Evolutionary conservation across 2,113 vertebrate genomes (phyloP).

Genomic region (Gymnocephalus cernua): DNA sequence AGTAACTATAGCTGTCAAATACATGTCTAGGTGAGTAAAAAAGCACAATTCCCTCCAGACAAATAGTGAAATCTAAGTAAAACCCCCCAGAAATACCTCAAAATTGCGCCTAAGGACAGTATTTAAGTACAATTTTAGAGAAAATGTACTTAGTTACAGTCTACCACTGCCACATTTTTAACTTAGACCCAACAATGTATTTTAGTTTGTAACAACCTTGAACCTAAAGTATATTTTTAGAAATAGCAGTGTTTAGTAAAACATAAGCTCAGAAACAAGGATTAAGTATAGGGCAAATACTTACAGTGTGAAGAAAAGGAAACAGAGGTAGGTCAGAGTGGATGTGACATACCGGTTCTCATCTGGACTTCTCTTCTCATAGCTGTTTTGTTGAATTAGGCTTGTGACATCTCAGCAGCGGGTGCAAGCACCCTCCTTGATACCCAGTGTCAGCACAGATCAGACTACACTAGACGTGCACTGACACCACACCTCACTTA

Average conservation of each 20-base stretch:
- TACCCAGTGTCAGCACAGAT: slow-evolving; percentile 57
- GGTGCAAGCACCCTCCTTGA: slow-evolving; percentile 29
- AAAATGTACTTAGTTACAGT: not conserved
- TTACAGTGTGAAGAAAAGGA: slow-evolving; percentile 9
- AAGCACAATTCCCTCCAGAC: no score
- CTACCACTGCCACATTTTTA: not conserved
- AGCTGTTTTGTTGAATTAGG: slow-evolving; percentile 51
- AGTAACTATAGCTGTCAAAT: not conserved
- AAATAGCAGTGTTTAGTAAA: not conserved
- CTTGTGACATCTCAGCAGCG: slow-evolving; percentile 42
- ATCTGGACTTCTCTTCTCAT: slow-evolving; percentile 33
- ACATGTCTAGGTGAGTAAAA: not conserved
- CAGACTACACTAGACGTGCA: slow-evolving; percentile 25
- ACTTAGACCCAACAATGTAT: not conserved
- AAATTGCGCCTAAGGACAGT: no score
- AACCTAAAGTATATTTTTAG: not conserved
- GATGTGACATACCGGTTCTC: slow-evolving; percentile 7
- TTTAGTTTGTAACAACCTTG: not conserved
- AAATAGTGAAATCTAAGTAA: no score
- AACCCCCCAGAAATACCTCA: no score
- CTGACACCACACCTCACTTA: slow-evolving; percentile 46
- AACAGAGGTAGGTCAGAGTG: not conserved
- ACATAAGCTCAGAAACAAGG: not conserved
- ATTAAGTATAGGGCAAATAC: not conserved
- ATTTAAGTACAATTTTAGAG: no score